Conservation (phyloP, 2,888 invertebrate species). For the Coronaproctus castanopsis region DNA sequence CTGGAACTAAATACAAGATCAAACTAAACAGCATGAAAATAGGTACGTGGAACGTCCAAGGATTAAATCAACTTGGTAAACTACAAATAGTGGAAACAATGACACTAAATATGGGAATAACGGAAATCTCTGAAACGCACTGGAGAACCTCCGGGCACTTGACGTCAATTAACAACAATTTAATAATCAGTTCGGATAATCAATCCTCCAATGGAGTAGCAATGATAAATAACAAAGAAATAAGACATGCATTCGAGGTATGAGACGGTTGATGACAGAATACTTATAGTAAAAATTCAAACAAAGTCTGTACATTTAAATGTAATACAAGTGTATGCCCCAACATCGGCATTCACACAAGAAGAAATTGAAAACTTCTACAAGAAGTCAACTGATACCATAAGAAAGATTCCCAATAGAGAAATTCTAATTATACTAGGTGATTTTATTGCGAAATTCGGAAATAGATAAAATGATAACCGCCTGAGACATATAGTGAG, state of each 20-base stretch:
- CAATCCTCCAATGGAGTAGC: neutral
- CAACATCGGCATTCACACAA: neutral
- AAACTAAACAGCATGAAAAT: neutral
- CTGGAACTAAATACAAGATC: neutral
- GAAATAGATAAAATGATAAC: neutral
- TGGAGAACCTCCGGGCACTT: neutral
- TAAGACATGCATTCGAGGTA: neutral
- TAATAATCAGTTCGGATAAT: neutral
- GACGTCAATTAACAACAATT: neutral
- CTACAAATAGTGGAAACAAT: neutral
- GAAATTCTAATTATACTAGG: neutral
- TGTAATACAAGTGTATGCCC: neutral
- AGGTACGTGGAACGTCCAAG: neutral
- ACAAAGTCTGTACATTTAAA: neutral
- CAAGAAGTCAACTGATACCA: neutral
- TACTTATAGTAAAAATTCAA: neutral
- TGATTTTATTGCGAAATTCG: neutral
- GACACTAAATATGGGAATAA: neutral
- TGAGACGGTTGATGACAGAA: neutral
- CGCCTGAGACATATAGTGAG: neutral
- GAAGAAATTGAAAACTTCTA: neutral
- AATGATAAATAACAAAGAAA: neutral
- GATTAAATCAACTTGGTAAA: neutral
- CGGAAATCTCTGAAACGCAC: neutral
- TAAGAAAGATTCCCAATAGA: neutral